These are phyloP conservation scores for Rugalucina vietnamica DNA, from an alignment of 2,888 invertebrate species.

Conservation along the genomic window DNA sequence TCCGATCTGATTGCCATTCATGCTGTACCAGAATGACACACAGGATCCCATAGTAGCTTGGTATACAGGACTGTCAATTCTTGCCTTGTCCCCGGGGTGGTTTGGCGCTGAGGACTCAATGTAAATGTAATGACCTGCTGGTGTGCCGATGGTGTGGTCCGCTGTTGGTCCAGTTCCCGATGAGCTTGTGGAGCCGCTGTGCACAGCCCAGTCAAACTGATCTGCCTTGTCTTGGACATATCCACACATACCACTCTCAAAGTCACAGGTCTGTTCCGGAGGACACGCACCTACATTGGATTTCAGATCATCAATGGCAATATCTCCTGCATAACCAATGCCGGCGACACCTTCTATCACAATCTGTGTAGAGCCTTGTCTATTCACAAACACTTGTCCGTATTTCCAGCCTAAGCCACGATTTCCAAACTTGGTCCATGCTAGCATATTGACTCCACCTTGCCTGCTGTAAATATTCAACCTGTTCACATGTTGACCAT, in stretches of 20 bases:
- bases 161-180: conserved; percentile 73
- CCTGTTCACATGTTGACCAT: conserved; percentile 78
- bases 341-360: conserved; percentile 77
- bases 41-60: conserved; percentile 72
- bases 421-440: conserved; percentile 74
- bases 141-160: conserved; percentile 80
- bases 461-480: conserved; percentile 72
- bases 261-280: conserved; percentile 70
- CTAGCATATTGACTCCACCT: conserved; percentile 40
- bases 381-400: conserved; percentile 70
- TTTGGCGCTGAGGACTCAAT: conserved; percentile 75
- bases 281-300: conserved; percentile 71
- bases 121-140: conserved; percentile 77
- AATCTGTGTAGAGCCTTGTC: conserved; percentile 62
- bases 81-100: conserved; percentile 72
- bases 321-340: conserved; percentile 67
- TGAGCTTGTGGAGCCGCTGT: conserved; percentile 68
- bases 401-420: conserved; percentile 78
- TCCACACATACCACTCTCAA: conserved; percentile 77
- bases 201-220: conserved; percentile 74
- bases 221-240: conserved; percentile 74
- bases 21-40: conserved; percentile 81
- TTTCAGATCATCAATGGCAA: conserved; percentile 76
- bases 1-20: conserved; percentile 77
- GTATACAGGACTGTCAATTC: conserved; percentile 71